phyloP scores from a whole-genome alignment of 37 sponge, comb jelly and placozoan species.

The Lycopodina hypogea region DNA sequence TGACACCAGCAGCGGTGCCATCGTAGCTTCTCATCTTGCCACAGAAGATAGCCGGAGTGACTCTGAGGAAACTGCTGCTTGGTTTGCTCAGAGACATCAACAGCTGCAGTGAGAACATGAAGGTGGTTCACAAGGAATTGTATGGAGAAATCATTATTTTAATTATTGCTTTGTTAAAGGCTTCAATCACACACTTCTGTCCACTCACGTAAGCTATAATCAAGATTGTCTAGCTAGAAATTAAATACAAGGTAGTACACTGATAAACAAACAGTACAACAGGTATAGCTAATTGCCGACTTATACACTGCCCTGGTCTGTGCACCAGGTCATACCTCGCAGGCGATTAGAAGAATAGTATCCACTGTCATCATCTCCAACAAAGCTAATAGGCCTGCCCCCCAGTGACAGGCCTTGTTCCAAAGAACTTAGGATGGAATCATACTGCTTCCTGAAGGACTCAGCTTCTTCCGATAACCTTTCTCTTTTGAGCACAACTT shows the following conservation, averaged over 20 bases:
- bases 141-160: no score
- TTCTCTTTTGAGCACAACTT: conserved; percentile 57
- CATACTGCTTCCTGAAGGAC: conserved; percentile 40
- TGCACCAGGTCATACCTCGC: conserved; percentile 8
- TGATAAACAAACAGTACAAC: no score
- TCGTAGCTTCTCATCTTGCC: conserved; percentile 44
- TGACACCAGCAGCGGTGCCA: conserved; percentile 60
- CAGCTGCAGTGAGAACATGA: not conserved
- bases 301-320: no score
- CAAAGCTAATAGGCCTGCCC: not conserved
- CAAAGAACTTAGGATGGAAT: conserved; percentile 36
- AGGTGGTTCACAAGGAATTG: no score
- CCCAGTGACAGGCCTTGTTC: conserved; percentile 25
- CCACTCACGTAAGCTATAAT: no score
- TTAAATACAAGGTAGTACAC: no score
- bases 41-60: conserved; percentile 48
- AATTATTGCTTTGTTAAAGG: no score
- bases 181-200: no score
- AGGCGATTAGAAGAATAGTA: conserved; percentile 29
- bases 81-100: not conserved
- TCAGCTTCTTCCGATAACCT: conserved; percentile 61
- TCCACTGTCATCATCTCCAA: conserved; percentile 39
- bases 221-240: no score
- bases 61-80: not conserved
- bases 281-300: no score